Evolutionary conservation across 2,797 vertebrate genomes (phyloP), one percentile per base, ranked within the genome.

Genomic region (Acanthurus tractus): DNA sequence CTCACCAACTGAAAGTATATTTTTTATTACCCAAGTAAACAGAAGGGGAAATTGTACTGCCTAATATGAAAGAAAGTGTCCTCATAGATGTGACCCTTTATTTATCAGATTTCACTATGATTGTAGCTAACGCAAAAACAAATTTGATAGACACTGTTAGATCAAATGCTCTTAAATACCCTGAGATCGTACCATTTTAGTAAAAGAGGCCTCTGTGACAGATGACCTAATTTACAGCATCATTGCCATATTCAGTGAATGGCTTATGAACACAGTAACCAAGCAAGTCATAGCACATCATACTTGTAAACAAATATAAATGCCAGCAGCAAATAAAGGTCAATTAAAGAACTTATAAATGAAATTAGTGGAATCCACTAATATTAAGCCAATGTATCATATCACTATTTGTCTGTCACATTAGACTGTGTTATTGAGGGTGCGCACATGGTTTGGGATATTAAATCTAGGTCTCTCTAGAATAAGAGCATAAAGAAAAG

Each of bases 361-460:
- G 23, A 53, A 25, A 68, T 20, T 0, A 40, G 34, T 25, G 10
- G 14, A 53, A 65, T 64, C 65, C 44, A 53, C 12, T 34, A 54
- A 34, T 49, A 80, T 42, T 0, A 6, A 45, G 48, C 52, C 5
- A 46, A 20, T 40, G 66, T 34, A 22, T 45, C 23, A 20, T 23
- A 38, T 71, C 20, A 63, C 2, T 57, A 25, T 70, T 18, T 63
- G 38, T 18, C 3, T 69, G 46, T 65, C 59, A 65, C 57, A 57
- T 52, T 20, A 36, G 13, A 69, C 29, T 36, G 2, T 71, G 15
- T 62, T 53, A 49, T 15, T 38, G 15, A 61, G 40, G 5, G 7
- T 44, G 12, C 8, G 9, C 23, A 36, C 13, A 55, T 20, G 8
- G 70, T 22, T 65, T 52, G 29, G n/a, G 14, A 34, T 29, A 55